phyloP scores from a whole-genome alignment of 2,888 invertebrate species.

The Portevinia maculata region DNA sequence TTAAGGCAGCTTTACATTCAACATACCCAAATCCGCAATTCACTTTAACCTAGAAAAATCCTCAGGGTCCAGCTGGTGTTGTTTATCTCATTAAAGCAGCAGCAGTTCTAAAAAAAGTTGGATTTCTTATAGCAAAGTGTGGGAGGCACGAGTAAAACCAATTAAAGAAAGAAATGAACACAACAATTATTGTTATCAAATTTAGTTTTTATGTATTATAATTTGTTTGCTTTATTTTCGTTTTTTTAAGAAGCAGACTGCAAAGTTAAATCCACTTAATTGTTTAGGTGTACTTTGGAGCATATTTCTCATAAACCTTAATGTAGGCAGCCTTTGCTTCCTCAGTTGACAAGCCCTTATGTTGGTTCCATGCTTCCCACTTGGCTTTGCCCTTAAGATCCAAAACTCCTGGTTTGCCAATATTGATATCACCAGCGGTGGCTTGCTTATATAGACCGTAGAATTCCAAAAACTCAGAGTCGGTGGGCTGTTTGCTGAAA shows the following conservation, averaged over 20 bases:
- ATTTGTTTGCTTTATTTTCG: slow-evolving; percentile 7
- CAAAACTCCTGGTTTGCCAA: slow-evolving; percentile 92
- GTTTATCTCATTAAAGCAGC: too few species aligned
- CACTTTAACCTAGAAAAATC: too few species aligned
- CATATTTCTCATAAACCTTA: slow-evolving; percentile 85
- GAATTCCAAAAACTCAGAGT: slow-evolving; percentile 90
- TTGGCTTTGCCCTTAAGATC: slow-evolving; percentile 96
- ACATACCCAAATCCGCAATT: too few species aligned
- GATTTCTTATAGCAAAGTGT: too few species aligned
- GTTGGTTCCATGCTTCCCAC: slow-evolving; percentile 94
- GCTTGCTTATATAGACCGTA: slow-evolving; percentile 94
- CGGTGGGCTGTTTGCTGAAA: slow-evolving; percentile 89
- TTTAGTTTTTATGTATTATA: too few species aligned
- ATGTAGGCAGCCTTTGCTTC: slow-evolving; percentile 93
- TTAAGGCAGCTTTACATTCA: too few species aligned
- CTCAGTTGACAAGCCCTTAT: slow-evolving; percentile 90
- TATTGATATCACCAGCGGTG: slow-evolving; percentile 90
- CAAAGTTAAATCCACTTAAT: slow-evolving; percentile 1
- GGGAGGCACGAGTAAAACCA: too few species aligned
- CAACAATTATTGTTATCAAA: too few species aligned
- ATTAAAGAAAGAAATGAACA: too few species aligned
- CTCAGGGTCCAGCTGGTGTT: too few species aligned
- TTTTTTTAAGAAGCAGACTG: not conserved
- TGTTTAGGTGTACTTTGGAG: slow-evolving; percentile 83
- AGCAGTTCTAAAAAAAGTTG: too few species aligned